A percentile compares a stretch with the other conserved stretches of the same genome.
These are phyloP conservation scores for Homalodisca vitripennis DNA, from an alignment of 1,140 invertebrate species.

Conservation along the genomic window DNA sequence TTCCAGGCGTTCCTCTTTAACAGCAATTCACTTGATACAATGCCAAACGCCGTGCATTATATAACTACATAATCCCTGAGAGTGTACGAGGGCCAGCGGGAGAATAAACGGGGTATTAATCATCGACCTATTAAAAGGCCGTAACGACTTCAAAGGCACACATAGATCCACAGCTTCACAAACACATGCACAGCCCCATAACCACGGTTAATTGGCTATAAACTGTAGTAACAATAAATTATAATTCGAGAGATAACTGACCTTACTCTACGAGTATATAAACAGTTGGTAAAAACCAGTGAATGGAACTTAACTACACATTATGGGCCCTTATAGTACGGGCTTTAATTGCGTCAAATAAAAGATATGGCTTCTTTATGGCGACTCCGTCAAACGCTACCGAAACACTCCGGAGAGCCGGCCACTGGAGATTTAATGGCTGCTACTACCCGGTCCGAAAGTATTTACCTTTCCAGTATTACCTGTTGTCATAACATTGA, in stretches of 20 bases:
- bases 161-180: too few relatives aligned
- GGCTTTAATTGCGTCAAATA: slow-evolving; percentile 18
- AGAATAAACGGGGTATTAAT: background rate
- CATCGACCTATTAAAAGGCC: background rate
- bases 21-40: too few relatives aligned
- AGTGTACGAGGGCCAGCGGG: too few relatives aligned
- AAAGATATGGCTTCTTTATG: slow-evolving; percentile 20
- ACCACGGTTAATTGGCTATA: slow-evolving; percentile 16
- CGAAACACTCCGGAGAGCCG: slow-evolving; percentile 6
- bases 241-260: slow-evolving; percentile 23
- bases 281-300: slow-evolving; percentile 18
- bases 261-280: background rate
- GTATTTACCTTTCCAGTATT: background rate
- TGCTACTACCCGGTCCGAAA: background rate
- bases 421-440: too few relatives aligned
- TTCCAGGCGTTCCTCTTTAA: too few relatives aligned
- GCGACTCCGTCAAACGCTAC: slow-evolving; percentile 1
- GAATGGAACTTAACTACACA: background rate
- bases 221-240: slow-evolving; percentile 20
- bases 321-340: slow-evolving; percentile 14
- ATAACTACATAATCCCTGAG: too few relatives aligned
- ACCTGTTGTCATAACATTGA: too few relatives aligned
- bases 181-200: background rate
- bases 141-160: slow-evolving; percentile 5
- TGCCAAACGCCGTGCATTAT: too few relatives aligned